Evolutionary conservation across 2,113 vertebrate species (phyloP).

Genomic region (Cygnus buccinator): DNA sequence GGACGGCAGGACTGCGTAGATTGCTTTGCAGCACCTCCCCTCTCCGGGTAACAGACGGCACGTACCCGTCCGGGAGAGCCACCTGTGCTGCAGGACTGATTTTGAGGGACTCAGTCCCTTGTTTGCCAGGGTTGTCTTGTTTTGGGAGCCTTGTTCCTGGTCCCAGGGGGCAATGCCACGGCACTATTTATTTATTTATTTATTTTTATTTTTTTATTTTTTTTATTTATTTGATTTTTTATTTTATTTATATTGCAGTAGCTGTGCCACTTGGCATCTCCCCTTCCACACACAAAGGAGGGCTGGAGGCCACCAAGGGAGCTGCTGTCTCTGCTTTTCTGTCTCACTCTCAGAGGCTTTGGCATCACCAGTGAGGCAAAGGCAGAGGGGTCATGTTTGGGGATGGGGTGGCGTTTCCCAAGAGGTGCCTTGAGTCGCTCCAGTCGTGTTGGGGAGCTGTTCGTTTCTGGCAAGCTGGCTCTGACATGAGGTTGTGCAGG

Average conservation of each 20-base stretch:
- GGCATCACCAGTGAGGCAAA: neutral
- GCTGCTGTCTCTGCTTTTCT: neutral
- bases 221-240: too few species aligned
- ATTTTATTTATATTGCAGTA: too few species aligned
- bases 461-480: neutral
- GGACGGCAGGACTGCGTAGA: neutral
- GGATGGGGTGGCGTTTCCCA: neutral
- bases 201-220: too few species aligned
- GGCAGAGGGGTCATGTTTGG: neutral
- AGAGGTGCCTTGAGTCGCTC: neutral
- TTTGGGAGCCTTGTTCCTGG: neutral
- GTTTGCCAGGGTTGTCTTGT: neutral
- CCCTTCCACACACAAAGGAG: neutral
- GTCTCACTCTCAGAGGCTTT: neutral
- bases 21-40: neutral
- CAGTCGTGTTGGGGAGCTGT: accelerated
- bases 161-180: too few species aligned
- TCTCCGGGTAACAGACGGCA: neutral
- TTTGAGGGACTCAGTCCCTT: neutral
- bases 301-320: neutral
- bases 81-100: accelerated
- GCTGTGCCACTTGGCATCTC: neutral
- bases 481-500: accelerated
- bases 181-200: too few species aligned
- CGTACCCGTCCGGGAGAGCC: neutral